These are phyloP conservation scores for Trichopria drosophilae DNA, from an alignment of 2,888 invertebrate species.

Conservation along the genomic window DNA sequence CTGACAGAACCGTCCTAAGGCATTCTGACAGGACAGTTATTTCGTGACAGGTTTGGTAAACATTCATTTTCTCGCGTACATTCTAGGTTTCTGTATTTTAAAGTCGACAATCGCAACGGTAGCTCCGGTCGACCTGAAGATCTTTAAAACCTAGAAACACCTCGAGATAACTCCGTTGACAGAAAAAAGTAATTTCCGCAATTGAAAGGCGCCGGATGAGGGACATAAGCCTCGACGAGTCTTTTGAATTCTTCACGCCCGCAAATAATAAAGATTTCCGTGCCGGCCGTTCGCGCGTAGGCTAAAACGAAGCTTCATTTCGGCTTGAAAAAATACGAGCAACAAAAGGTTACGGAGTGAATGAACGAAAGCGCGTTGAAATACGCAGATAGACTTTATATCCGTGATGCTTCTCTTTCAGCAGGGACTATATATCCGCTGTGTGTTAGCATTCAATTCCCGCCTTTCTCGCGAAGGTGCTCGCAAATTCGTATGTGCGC, in stretches of 20 bases:
- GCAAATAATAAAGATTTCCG: slow-evolving; percentile 26
- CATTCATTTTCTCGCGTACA: too few species aligned
- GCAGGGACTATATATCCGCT: slow-evolving; percentile 37
- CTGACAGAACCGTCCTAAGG: too few species aligned
- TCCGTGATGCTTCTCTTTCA: slow-evolving; percentile 22
- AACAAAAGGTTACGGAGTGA: slow-evolving; percentile 27
- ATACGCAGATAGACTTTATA: slow-evolving; percentile 22
- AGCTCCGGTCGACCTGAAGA: too few species aligned
- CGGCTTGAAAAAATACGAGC: slow-evolving; percentile 21
- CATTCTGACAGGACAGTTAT: too few species aligned
- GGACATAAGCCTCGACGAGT: too few species aligned
- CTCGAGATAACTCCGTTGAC: too few species aligned
- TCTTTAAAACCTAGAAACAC: too few species aligned
- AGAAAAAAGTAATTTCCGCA: too few species aligned
- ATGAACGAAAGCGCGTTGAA: slow-evolving; percentile 23
- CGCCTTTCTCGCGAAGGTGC: slow-evolving; percentile 41
- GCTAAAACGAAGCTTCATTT: slow-evolving; percentile 3
- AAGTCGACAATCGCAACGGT: too few species aligned
- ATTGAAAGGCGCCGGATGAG: too few species aligned
- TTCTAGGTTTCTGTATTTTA: too few species aligned
- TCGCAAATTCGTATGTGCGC: slow-evolving; percentile 35
- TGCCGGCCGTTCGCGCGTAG: slow-evolving; percentile 10
- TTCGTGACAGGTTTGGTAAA: too few species aligned
- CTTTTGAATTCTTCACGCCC: slow-evolving; percentile 34
- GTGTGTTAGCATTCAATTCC: slow-evolving; percentile 46